Percentiles rank a stretch among this genome's conserved stretches.
Conservation (phyloP, 1,140 invertebrate species). For the Drosophila cardini region DNA sequence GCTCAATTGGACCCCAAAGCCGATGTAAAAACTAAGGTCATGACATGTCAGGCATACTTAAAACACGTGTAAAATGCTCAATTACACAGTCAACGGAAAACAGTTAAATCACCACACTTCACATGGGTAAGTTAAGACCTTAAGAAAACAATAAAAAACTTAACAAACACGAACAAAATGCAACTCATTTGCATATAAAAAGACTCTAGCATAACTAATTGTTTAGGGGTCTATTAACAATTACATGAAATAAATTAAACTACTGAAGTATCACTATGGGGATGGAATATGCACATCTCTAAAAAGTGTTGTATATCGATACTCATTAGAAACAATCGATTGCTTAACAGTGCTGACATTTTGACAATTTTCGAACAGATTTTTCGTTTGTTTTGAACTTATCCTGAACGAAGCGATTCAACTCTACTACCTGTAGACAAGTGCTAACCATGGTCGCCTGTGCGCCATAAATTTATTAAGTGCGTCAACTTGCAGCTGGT, state of each 20-base stretch:
- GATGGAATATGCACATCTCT: neutral
- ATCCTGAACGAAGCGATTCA: no score
- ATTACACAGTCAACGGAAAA: constrained; percentile 20
- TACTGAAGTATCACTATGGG: neutral
- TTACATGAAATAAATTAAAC: constrained; percentile 6
- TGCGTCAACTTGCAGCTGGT: constrained; percentile 64
- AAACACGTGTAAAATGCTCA: constrained; percentile 39
- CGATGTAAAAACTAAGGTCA: constrained; percentile 38
- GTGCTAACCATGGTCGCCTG: constrained; percentile 59
- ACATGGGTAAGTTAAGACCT: constrained; percentile 42
- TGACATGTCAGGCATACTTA: constrained; percentile 2
- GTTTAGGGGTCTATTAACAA: constrained; percentile 5
- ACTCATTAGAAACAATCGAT: no score
- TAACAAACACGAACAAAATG: constrained; percentile 11
- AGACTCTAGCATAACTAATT: constrained; percentile 23
- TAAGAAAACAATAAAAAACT: constrained; percentile 32
- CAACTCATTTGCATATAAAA: constrained; percentile 46
- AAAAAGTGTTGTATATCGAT: no score
- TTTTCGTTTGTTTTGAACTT: no score
- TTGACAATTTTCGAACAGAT: no score
- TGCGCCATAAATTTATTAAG: constrained; percentile 52
- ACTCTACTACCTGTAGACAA: constrained; percentile 38
- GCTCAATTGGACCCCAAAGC: constrained; percentile 17
- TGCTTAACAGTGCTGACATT: no score
- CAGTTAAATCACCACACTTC: constrained; percentile 45